phyloP scores from a whole-genome alignment of 1,140 invertebrate genomes.

The Popillia japonica region DNA sequence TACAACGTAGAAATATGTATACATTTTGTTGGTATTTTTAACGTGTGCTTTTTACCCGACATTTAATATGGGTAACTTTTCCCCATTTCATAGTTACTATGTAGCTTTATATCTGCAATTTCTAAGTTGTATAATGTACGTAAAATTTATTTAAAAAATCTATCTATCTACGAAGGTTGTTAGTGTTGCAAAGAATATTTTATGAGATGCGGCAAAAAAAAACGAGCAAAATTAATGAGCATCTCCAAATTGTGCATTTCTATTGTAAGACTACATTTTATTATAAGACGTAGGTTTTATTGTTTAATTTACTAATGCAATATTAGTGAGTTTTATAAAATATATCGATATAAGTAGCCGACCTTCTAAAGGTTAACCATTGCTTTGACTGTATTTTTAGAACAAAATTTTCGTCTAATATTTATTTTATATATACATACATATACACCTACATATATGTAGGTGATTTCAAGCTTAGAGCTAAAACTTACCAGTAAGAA shows the following conservation, averaged over 20 bases:
- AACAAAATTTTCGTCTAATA: too few species aligned
- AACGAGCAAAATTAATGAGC: background rate
- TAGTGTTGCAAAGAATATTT: slow-evolving; percentile 48
- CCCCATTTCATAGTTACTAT: slow-evolving; percentile 48
- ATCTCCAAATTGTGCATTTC: background rate
- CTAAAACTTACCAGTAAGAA: too few species aligned
- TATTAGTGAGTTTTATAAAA: too few species aligned
- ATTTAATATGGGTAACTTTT: slow-evolving; percentile 23
- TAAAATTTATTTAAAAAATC: background rate
- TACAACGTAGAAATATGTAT: slow-evolving; percentile 27
- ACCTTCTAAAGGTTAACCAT: too few species aligned
- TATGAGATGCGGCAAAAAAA: background rate
- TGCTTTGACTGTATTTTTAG: too few species aligned
- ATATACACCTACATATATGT: too few species aligned
- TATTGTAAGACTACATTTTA: too few species aligned
- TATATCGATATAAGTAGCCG: too few species aligned
- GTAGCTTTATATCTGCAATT: slow-evolving; percentile 48
- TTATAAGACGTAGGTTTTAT: background rate
- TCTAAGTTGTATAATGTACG: slow-evolving; percentile 41
- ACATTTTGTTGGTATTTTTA: slow-evolving; percentile 35
- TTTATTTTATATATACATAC: too few species aligned
- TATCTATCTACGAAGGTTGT: slow-evolving; percentile 41
- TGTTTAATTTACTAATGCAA: too few species aligned
- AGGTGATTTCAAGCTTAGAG: too few species aligned
- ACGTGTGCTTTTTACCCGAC: slow-evolving; percentile 25